A percentile compares a stretch with the other conserved stretches of the same genome.
These are phyloP conservation scores for Dolichopus griseipennis DNA, from an alignment of 2,888 invertebrate species.

Conservation along the genomic window DNA sequence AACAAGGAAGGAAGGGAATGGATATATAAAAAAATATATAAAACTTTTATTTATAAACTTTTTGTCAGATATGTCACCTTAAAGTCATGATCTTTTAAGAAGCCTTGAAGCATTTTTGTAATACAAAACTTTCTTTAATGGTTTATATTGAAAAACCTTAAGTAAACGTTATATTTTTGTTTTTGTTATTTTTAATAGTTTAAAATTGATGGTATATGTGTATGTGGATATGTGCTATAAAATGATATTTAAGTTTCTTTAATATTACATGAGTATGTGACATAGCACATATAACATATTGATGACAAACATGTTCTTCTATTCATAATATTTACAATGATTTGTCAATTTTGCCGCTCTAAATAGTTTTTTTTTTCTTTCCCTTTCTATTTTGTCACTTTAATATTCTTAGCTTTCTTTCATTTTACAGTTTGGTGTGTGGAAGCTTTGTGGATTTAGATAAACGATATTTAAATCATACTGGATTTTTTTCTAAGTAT, in stretches of 20 bases:
- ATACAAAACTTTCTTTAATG: too few relatives aligned
- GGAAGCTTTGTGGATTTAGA: conserved; percentile 3
- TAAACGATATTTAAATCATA: neutral
- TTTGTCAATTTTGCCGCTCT: neutral
- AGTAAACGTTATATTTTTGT: too few relatives aligned
- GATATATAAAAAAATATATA: neutral
- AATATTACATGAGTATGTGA: neutral
- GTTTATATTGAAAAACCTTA: too few relatives aligned
- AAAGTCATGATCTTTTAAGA: neutral
- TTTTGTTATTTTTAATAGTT: too few relatives aligned
- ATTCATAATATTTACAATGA: neutral
- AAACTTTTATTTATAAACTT: neutral
- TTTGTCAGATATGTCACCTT: neutral
- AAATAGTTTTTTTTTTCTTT: neutral
- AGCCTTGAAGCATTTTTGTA: neutral
- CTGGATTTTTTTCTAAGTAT: neutral
- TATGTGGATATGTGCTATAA: too few relatives aligned
- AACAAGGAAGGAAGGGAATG: too few relatives aligned
- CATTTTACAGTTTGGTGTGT: neutral
- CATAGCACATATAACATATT: neutral
- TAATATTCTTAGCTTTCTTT: neutral
- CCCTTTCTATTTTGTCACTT: neutral
- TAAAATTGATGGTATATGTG: too few relatives aligned
- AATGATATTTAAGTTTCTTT: too few relatives aligned
- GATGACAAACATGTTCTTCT: neutral